phyloP scores from a whole-genome alignment of 2,797 vertebrate species.

The Monodelphis domestica region DNA sequence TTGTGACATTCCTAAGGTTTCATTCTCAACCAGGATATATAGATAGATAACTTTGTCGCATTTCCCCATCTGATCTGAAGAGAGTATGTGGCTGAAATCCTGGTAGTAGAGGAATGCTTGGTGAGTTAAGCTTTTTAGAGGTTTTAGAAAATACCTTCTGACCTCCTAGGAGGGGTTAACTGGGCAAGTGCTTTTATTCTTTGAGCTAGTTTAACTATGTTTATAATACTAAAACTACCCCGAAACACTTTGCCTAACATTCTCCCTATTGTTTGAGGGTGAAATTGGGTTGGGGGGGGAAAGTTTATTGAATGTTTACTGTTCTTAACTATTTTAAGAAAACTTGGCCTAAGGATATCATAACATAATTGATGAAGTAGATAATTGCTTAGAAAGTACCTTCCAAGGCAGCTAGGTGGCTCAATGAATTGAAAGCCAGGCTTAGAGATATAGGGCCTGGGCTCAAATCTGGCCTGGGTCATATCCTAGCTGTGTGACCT shows the following conservation, averaged over 20 bases:
- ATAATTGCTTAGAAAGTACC: not conserved
- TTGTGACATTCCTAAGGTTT: slow-evolving; percentile 12
- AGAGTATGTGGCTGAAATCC: slow-evolving; percentile 24
- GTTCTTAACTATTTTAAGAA: slow-evolving; percentile 53
- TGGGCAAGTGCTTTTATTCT: slow-evolving; percentile 51
- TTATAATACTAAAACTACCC: slow-evolving; percentile 27
- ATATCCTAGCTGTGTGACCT: too few species aligned
- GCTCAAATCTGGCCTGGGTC: too few species aligned
- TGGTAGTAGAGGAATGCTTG: slow-evolving; percentile 27
- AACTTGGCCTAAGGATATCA: slow-evolving; percentile 48
- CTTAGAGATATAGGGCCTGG: too few species aligned
- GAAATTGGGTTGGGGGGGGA: not conserved
- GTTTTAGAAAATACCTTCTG: slow-evolving; percentile 20
- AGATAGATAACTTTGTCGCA: slow-evolving; percentile 53
- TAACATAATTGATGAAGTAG: slow-evolving; percentile 38
- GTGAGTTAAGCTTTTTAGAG: slow-evolving; percentile 23
- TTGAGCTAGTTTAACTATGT: slow-evolving; percentile 52
- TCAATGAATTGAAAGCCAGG: too few species aligned
- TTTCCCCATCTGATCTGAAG: slow-evolving; percentile 31
- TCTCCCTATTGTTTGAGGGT: not conserved
- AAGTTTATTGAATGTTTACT: slow-evolving; percentile 27
- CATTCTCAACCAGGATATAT: slow-evolving; percentile 53
- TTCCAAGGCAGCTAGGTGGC: too few species aligned
- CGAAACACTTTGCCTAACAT: slow-evolving; percentile 39
- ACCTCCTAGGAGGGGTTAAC: slow-evolving; percentile 3